phyloP scores from a whole-genome alignment of 2,888 invertebrate genomes.

The Xestia rhomboidea region DNA sequence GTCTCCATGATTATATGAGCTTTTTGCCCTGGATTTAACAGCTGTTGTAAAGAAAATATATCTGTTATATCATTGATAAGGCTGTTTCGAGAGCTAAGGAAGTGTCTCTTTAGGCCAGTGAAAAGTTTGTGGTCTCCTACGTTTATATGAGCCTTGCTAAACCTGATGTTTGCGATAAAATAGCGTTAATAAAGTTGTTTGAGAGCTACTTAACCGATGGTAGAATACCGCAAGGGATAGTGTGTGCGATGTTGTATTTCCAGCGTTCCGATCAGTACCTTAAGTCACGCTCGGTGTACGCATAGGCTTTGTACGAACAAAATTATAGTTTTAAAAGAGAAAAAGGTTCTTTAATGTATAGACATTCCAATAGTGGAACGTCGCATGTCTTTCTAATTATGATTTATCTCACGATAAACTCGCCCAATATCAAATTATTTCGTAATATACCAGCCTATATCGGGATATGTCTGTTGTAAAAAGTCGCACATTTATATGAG shows the following conservation, averaged over 20 bases:
- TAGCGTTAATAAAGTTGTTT: not conserved
- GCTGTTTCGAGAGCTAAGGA: conserved; percentile 1
- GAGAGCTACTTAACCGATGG: not conserved
- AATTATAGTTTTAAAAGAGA: not conserved
- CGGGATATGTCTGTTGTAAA: not conserved
- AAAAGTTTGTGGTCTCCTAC: not conserved
- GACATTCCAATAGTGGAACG: too few relatives aligned
- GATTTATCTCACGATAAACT: not conserved
- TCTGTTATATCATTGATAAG: not conserved
- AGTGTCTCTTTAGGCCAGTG: not conserved
- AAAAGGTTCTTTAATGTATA: not conserved
- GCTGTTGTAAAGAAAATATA: not conserved
- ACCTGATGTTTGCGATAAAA: not conserved
- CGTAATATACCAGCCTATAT: not conserved
- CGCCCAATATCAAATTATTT: not conserved
- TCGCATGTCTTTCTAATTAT: not conserved
- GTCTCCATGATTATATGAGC: conserved; percentile 15
- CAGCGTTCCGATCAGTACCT: not conserved
- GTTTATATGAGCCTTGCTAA: not conserved
- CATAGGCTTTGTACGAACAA: conserved; percentile 15
- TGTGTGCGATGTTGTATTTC: not conserved
- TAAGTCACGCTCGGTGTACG: too few relatives aligned
- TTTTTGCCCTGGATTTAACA: conserved; percentile 3
- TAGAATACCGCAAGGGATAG: not conserved
- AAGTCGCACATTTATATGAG: not conserved